Evolutionary conservation across 2,113 vertebrate genomes (phyloP).

Genomic region (Menura novaehollandiae): DNA sequence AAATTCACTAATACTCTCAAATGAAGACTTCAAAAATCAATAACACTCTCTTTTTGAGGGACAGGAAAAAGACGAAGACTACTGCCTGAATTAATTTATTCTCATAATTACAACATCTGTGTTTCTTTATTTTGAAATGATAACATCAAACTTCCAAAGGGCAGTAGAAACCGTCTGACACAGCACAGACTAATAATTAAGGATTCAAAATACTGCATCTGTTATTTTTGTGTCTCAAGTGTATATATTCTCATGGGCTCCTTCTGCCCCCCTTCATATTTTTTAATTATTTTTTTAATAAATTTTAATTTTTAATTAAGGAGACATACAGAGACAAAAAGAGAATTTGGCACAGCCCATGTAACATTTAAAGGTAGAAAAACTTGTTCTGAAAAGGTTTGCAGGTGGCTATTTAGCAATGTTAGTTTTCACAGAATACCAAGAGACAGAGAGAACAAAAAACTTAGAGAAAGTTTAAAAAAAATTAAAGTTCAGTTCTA

Average conservation of each 20-base stretch:
- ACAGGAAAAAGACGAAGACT: background rate
- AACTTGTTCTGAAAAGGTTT: background rate
- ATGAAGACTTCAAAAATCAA: background rate
- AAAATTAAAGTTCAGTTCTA: background rate
- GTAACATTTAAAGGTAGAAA: background rate
- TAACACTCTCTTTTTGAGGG: background rate
- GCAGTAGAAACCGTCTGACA: background rate
- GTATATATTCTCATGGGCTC: background rate
- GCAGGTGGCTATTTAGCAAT: background rate
- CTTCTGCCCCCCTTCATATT: rapidly evolving
- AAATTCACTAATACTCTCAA: background rate
- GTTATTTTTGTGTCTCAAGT: background rate
- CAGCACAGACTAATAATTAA: background rate
- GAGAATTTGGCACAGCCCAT: background rate
- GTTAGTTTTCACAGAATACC: background rate
- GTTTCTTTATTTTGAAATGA: background rate
- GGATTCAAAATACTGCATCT: background rate
- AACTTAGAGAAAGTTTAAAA: background rate
- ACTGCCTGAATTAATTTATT: background rate
- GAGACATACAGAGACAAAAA: background rate
- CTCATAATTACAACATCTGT: background rate
- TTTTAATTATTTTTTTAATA: too few relatives aligned
- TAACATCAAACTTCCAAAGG: background rate
- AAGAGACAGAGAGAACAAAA: background rate
- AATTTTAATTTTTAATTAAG: too few relatives aligned